Conservation (phyloP, 53 echinoderm and acorn worm genomes). For the Actinopyga echinites region DNA sequence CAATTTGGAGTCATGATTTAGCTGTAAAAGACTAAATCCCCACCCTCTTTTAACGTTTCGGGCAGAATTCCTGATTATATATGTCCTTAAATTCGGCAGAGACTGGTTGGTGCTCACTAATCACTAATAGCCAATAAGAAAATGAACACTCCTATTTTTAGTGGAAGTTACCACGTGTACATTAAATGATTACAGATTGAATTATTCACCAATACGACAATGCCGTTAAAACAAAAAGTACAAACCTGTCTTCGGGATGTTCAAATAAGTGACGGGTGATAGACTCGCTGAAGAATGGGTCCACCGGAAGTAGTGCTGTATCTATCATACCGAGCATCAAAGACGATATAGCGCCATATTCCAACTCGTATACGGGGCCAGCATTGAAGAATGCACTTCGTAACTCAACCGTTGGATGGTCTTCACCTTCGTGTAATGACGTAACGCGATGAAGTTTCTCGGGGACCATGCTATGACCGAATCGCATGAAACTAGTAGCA, state of each 20-base stretch:
- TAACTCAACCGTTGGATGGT: slow-evolving; percentile 13
- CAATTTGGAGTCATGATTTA: no score
- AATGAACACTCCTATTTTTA: no score
- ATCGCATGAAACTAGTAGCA: neutral
- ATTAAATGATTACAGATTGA: no score
- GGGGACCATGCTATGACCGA: neutral
- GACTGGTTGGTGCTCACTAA: no score
- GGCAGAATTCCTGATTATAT: no score
- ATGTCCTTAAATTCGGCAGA: no score
- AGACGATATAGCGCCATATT: slow-evolving; percentile 38
- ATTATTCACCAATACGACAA: no score
- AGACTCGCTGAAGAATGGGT: slow-evolving; percentile 9
- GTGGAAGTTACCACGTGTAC: no score
- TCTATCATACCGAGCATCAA: slow-evolving; percentile 55
- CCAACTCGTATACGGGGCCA: slow-evolving; percentile 24
- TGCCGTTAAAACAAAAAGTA: no score
- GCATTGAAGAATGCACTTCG: slow-evolving; percentile 67
- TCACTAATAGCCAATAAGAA: no score
- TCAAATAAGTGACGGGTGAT: slow-evolving; percentile 62
- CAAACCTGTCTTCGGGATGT: neutral
- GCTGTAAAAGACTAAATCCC: no score
- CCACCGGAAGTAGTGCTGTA: slow-evolving; percentile 43
- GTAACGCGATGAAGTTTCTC: neutral
- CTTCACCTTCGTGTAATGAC: neutral
- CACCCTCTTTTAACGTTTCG: no score